A percentile compares a stretch with the other conserved stretches of the same genome.
Conservation (phyloP, 2,797 vertebrate genomes). For the Fistularia tabacaria region DNA sequence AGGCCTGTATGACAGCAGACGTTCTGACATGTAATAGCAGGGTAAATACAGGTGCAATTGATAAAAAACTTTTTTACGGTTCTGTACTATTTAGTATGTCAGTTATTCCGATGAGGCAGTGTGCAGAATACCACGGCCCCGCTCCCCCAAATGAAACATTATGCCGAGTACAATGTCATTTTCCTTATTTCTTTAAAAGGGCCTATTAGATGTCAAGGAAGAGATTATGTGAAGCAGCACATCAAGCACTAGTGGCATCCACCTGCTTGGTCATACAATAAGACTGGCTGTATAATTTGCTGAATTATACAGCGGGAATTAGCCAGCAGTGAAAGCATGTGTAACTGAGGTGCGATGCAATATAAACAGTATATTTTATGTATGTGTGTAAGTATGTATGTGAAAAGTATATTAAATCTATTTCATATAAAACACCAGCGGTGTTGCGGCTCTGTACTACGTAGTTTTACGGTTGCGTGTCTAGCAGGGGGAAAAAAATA, state of each 20-base stretch:
- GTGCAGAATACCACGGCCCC: no score
- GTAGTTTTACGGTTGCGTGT: constrained; percentile 3
- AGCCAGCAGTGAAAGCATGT: constrained; percentile 36
- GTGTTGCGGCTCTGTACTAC: constrained; percentile 26
- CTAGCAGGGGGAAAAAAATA: constrained; percentile 5
- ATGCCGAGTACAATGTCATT: no score
- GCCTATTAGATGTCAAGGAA: constrained; percentile 6
- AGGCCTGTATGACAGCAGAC: no score
- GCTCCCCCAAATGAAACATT: no score
- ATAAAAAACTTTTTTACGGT: no score
- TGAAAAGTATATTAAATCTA: constrained; percentile 70
- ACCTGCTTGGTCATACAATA: constrained; percentile 16
- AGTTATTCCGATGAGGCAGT: no score
- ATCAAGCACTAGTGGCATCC: constrained; percentile 15
- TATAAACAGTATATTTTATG: constrained; percentile 53
- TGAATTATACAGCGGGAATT: no score
- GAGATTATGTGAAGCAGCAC: constrained; percentile 14
- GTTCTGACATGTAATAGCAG: no score
- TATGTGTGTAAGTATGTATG: constrained; percentile 58
- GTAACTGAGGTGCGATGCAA: constrained; percentile 61
- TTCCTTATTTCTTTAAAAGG: no score
- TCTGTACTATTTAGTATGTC: no score
- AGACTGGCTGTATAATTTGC: constrained; percentile 1
- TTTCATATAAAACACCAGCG: constrained; percentile 56
- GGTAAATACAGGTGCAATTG: no score